Base-by-base conservation (phyloP, 2,113 vertebrate genomes). In the Megaceryle maxima region DNA sequence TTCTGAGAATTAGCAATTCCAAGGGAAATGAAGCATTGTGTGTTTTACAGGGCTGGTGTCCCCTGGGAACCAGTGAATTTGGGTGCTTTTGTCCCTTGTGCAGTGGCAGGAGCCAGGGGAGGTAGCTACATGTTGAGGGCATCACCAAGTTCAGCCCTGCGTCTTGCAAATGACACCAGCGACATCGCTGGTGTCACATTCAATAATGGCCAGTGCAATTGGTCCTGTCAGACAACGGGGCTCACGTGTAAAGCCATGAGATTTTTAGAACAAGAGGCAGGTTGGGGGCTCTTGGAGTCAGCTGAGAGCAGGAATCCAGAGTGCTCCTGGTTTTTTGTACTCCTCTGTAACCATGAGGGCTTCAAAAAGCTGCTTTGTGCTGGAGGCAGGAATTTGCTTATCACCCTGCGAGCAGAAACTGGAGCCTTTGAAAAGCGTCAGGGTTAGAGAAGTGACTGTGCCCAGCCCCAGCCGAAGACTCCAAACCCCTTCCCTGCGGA, bases 311-410 rank as follows among this genome's bases (percentile, higher is more conserved):
- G 59, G 88, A 90, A 91, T 35, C 55, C 8, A 1, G n/a, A 86
- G 43, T 20, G 17, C 29, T 87, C 22, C 1, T 19, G 22, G 28
- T 94, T 78, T 96, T 81, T 62, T 68, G 43, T 2, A 41, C 59
- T 90, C 13, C 46, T n/a, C 92, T 68, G 37, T 78, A 87, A 82
- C 80, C 64, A 24, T 0, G 12, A 86, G 14, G 25, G 59, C 33
- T 94, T 82, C 9, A 80, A 77, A 87, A 90, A 62, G 14, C 79
- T 76, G 75, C 70, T 74, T 86, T 81, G 51, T 70, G 37, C 16
- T 55, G 72, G 53, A 83, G 80, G 82, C 46, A 91, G 92, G 85
- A 82, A 92, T 83, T 90, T 60, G 57, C 82, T 85, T 66, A 85
- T 93, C 81, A 51, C n/a, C 37, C 59, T 8, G 48, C 0, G 4